phyloP scores from a whole-genome alignment of 1,140 invertebrate genomes.

The Ooceraea biroi region DNA sequence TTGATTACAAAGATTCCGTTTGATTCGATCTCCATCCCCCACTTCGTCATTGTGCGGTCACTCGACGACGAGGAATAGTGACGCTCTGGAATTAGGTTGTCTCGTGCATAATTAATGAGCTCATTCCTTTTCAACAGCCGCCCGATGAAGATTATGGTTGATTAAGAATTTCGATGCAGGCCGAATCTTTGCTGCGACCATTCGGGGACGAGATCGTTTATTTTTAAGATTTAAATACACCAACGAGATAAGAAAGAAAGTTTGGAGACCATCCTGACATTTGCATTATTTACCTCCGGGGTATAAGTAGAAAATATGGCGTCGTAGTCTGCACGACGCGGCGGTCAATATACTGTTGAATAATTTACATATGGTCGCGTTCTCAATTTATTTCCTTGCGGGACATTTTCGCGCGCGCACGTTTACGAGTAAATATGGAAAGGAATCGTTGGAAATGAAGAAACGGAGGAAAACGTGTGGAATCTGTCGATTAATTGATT shows the following conservation, averaged over 20 bases:
- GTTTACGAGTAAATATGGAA: background rate
- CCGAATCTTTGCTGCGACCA: constrained; percentile 4
- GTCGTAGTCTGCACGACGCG: constrained; percentile 22
- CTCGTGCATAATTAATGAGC: constrained; percentile 48
- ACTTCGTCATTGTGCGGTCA: constrained; percentile 11
- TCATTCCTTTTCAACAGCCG: constrained; percentile 34
- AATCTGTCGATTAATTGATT: constrained; percentile 10
- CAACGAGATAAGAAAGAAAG: constrained; percentile 4
- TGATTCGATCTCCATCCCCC: constrained; percentile 19
- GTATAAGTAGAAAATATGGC: constrained; percentile 58
- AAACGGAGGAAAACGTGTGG: background rate
- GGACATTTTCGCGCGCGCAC: constrained; percentile 8
- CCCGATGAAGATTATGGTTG: constrained; percentile 11
- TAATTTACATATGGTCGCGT: constrained; percentile 51
- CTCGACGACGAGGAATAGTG: background rate
- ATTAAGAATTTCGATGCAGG: constrained; percentile 43
- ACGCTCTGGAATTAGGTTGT: constrained; percentile 23
- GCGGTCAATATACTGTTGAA: constrained; percentile 57
- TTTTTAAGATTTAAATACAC: constrained; percentile 34
- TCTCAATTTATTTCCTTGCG: constrained; percentile 44
- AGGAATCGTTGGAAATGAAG: background rate
- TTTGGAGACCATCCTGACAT: constrained; percentile 10
- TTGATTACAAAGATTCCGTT: constrained; percentile 5
- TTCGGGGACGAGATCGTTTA: constrained; percentile 41
- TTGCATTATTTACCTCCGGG: constrained; percentile 44